Conservation (phyloP, 2,113 vertebrate genomes). For the Tauraco erythrolophus region DNA sequence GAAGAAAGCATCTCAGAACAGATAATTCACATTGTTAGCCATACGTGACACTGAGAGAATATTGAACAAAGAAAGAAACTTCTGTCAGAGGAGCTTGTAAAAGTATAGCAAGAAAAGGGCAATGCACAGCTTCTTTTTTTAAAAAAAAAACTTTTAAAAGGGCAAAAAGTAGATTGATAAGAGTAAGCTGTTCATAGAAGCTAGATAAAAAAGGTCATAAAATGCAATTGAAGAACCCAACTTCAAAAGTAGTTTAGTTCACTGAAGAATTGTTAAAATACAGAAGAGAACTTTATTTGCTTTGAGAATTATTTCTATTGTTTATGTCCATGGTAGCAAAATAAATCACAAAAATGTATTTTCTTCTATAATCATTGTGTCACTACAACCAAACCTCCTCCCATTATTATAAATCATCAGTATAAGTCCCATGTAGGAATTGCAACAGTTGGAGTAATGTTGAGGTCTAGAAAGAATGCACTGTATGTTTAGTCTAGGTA, state of each 20-base stretch:
- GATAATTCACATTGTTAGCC: neutral
- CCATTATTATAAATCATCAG: neutral
- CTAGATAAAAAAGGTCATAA: constrained; percentile 5
- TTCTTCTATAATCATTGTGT: neutral
- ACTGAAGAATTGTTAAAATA: neutral
- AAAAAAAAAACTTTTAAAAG: neutral
- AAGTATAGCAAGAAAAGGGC: constrained; percentile 19
- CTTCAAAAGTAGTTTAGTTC: constrained; percentile 8
- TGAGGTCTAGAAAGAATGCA: neutral
- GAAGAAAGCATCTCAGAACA: neutral
- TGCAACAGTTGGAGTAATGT: neutral
- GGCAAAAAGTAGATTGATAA: neutral
- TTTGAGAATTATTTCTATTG: neutral
- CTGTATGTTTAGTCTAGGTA: neutral
- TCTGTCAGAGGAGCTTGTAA: neutral
- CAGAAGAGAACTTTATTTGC: neutral
- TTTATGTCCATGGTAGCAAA: neutral
- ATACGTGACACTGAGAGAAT: neutral
- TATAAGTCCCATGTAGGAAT: neutral
- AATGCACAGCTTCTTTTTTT: neutral
- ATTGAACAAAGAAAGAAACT: neutral
- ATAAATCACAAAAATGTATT: neutral
- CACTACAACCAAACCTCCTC: rapidly evolving
- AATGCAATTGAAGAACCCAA: neutral
- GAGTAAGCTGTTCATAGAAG: neutral